A percentile compares a stretch with the other conserved stretches of the same genome.
phyloP scores from a whole-genome alignment of 2,113 vertebrate species.

The Urocolius indicus region DNA sequence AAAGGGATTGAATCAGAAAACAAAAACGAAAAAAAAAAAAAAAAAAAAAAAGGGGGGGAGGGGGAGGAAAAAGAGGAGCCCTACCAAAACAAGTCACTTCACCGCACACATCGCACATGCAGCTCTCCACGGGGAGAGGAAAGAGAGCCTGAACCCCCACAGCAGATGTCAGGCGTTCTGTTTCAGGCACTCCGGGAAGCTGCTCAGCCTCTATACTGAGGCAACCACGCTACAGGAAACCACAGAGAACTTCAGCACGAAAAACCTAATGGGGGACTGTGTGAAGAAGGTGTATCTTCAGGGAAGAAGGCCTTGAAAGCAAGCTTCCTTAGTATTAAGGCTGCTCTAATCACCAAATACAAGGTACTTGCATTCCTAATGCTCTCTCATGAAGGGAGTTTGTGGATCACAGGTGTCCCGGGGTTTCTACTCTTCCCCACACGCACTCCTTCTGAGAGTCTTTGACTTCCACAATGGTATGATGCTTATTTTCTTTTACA shows the following conservation, averaged over 20 bases:
- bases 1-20: slow-evolving; percentile 35
- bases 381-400: not conserved
- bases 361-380: not conserved
- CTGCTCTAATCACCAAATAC: not conserved
- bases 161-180: slow-evolving; percentile 19
- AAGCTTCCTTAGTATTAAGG: not conserved
- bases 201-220: not conserved
- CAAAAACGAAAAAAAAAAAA: not conserved
- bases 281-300: not conserved
- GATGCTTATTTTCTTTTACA: not conserved
- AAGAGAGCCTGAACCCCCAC: not conserved
- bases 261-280: not conserved
- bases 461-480: not conserved
- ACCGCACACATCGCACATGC: not conserved
- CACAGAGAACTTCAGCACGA: accelerated
- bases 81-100: slow-evolving; percentile 21
- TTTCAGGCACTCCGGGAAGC: not conserved
- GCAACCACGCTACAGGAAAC: not conserved
- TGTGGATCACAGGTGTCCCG: accelerated
- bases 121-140: not conserved
- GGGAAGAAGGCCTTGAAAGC: not conserved
- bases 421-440: not conserved
- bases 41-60: no score
- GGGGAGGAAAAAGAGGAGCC: not conserved
- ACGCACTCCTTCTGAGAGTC: not conserved